Evolutionary conservation across 2,797 vertebrate species (phyloP), one percentile per base, ranked within the genome.

Genomic region (Sebastes elongatus): DNA sequence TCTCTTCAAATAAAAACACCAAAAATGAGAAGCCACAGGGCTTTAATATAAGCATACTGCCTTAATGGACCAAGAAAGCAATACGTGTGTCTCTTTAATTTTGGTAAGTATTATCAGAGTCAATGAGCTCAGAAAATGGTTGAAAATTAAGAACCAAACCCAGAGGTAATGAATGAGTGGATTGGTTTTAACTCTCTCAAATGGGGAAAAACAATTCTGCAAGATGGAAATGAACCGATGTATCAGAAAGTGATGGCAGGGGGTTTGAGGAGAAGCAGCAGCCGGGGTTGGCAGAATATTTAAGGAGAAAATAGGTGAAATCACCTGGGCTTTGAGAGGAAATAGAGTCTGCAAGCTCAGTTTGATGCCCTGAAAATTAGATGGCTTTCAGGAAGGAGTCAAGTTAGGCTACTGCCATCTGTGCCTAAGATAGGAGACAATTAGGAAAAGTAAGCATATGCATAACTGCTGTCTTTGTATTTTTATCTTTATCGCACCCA

Each of bases 241-340:
- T 76, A 76, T 82, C 22, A 60, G 57, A 70, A 82, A 64, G 16
- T 56, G 60, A 71, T 53, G 28, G 52, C 57, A 71, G 68, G 57
- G 10, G 28, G 69, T 70, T 78, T 81, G 33, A 80, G 30, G 67
- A 81, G 32, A 65, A 79, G 63, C 71, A 86, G 73, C 73, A 81
- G 74, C 80, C 38, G 28, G 27, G 30, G 76, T 71, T 80, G 78
- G 71, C 33, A 80, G 13, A 77, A 80, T 63, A 88, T 80, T 74
- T 72, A 68, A 86, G 42, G 57, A 70, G 79, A 83, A 78, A 84
- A 46, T 84, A 32, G 68, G 38, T 82, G 69, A 85, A 78, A 64
- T 88, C 80, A 85, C 73, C 74, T 55, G 76, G 74, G 66, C 79
- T 89, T 89, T 84, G 23, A 70, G 65, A 76, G 76, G 71, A 88